Evolutionary conservation across 2,113 vertebrate genomes (phyloP).

Genomic region (Arvicanthis niloticus): DNA sequence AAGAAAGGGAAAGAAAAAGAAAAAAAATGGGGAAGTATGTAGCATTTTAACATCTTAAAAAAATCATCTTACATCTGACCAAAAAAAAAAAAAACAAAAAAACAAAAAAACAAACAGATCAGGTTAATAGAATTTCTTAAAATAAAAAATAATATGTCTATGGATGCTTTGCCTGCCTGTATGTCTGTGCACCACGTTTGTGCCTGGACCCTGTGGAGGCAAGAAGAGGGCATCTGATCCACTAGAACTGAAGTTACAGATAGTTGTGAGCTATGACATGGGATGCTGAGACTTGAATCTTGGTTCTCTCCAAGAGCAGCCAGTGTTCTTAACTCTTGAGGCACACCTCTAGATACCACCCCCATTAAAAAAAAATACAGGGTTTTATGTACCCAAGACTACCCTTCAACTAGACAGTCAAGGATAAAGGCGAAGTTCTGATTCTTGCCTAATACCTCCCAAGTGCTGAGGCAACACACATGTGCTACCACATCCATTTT

Average conservation of each 20-base stretch:
- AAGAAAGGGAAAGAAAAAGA: neutral
- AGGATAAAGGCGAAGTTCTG: neutral
- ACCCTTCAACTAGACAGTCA: neutral
- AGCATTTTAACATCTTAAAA: conserved; percentile 43
- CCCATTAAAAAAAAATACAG: neutral
- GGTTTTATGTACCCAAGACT: neutral
- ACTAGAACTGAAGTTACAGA: neutral
- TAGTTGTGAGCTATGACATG: neutral
- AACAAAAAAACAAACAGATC: conserved; percentile 40
- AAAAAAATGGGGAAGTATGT: conserved; percentile 11
- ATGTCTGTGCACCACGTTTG: neutral
- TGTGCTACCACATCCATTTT: neutral
- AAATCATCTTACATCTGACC: neutral
- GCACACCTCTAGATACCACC: neutral
- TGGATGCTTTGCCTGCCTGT: neutral
- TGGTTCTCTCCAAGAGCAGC: neutral
- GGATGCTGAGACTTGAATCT: neutral
- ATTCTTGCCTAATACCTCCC: neutral
- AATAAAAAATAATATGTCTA: neutral
- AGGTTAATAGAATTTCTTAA: conserved; percentile 7
- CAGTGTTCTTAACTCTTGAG: neutral
- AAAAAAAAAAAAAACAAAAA: conserved; percentile 51
- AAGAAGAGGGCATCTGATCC: neutral
- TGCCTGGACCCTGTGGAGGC: neutral
- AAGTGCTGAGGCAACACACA: neutral